Conservation (phyloP, 2,113 vertebrate genomes). For the Phycodurus eques region DNA sequence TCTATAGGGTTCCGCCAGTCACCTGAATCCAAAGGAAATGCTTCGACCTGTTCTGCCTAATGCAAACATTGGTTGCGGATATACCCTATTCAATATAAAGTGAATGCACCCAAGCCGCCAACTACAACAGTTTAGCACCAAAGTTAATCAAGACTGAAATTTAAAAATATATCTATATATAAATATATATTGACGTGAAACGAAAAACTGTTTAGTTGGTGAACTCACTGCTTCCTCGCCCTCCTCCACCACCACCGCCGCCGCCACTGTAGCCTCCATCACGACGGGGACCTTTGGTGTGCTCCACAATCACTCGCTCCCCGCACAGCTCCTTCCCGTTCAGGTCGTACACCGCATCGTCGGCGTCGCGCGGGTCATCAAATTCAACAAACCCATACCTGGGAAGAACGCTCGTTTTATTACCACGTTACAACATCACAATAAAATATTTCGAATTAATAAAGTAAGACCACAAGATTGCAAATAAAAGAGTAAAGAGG, state of each 20-base stretch:
- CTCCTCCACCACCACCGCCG: not conserved
- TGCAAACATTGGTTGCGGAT: too few relatives aligned
- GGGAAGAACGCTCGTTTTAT: not conserved
- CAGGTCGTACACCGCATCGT: slow-evolving; percentile 94
- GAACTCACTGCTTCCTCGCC: slow-evolving; percentile 84
- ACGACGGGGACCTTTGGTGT: slow-evolving; percentile 79
- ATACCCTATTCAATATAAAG: not conserved
- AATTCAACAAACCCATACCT: slow-evolving; percentile 98
- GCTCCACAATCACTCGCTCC: slow-evolving; percentile 81
- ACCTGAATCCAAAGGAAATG: too few relatives aligned
- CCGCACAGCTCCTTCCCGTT: slow-evolving; percentile 97
- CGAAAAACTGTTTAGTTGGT: not conserved
- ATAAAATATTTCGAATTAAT: not conserved
- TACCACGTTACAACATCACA: not conserved
- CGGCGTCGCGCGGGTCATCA: slow-evolving; percentile 92
- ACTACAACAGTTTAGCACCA: slow-evolving; percentile 37
- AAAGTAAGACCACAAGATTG: not conserved
- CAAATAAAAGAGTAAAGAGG: not conserved
- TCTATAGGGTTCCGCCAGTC: too few relatives aligned
- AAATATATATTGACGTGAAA: slow-evolving; percentile 9
- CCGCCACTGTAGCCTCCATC: slow-evolving; percentile 81
- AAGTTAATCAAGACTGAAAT: not conserved
- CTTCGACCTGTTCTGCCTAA: too few relatives aligned
- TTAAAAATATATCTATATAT: not conserved
- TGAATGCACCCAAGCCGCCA: slow-evolving; percentile 65